Evolutionary conservation across 2,888 invertebrate species (phyloP), one percentile per base, ranked within the genome.

Genomic region (Chamaedrilus cognettii): DNA sequence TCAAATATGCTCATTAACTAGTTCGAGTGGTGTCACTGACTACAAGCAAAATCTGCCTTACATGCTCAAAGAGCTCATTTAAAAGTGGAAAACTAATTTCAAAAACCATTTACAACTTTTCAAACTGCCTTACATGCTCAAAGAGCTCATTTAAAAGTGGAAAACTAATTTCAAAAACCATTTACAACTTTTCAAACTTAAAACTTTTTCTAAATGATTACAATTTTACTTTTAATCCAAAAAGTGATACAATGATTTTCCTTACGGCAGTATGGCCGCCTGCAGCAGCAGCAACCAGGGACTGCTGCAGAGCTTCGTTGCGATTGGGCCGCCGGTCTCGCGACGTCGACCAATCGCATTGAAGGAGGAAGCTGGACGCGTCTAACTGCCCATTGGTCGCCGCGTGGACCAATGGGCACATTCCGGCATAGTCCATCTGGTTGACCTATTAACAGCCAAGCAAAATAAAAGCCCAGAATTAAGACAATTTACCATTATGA

Each of bases 351-450:
- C 95, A 93, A 75, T 94, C 91, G 80, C 93, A 94, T 28, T 94
- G 93, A 31, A 96, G 86, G 30, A 96, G 87, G 80, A 94, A 93
- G 50, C 91, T 91, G 0, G 96, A 92, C 1, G 95, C 91, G 71
- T 92, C 91, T 50, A 93, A 85, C 78, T 92, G 91, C 0, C 95
- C 95, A 77, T 91, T 91, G 75, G 92, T 88, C 0, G 96, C 93
- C 1, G 96, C 96, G 82, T 96, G 94, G 0, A 95, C 93, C 67
- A 96, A 84, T 0, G 96, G 91, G 77, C 94, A 84, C 71, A 81
- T 80, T 11, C 82, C 81, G 65, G 76, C 77, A 66, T 78, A 76
- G 74, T 84, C 83, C 33, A 76, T 71, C 62, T 82, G 80, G 56
- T 80, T 80, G 28, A 85, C 73, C 85, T 85, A 33, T 28, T 5